phyloP scores from a whole-genome alignment of 2,113 vertebrate species.

The Ceuthmochares aereus region DNA sequence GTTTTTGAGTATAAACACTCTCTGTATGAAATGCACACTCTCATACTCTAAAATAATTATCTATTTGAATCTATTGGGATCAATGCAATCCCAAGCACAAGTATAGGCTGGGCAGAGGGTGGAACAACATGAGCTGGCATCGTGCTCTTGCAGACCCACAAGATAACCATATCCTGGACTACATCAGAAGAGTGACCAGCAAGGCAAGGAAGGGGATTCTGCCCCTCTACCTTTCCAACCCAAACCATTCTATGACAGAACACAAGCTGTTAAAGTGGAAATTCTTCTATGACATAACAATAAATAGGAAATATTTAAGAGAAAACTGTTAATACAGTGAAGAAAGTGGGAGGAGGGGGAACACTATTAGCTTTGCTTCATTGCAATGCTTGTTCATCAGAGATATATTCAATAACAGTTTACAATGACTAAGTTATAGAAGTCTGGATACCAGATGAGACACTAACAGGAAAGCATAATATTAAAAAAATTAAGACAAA shows the following conservation, averaged over 20 bases:
- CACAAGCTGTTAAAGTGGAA: neutral
- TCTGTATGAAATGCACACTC: neutral
- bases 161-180: no score
- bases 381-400: neutral
- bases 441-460: neutral
- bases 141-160: no score
- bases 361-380: neutral
- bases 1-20: neutral
- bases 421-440: neutral
- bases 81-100: no score
- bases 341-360: accelerated
- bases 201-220: no score
- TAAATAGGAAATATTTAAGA: neutral
- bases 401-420: neutral
- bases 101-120: no score
- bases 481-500: neutral
- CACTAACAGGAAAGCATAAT: neutral
- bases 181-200: no score
- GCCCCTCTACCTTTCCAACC: no score
- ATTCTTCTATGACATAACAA: neutral
- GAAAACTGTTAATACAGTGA: neutral
- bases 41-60: no score
- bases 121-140: no score
- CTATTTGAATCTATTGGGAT: no score
- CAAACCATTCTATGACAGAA: no score